phyloP scores from a whole-genome alignment of 2,888 invertebrate species.

The Tiliacea citrago region DNA sequence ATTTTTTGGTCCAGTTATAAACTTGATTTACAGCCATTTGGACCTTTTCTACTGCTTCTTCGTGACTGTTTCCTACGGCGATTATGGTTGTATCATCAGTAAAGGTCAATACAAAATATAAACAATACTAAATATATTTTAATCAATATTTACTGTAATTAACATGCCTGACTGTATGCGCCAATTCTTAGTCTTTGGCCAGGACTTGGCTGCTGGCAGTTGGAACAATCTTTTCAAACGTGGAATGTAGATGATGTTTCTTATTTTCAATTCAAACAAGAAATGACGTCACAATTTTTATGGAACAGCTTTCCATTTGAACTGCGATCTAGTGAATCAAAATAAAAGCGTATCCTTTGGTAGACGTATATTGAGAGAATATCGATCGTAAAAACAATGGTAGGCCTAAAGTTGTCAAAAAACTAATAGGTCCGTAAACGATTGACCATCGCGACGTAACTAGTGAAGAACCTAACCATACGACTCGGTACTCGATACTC shows the following conservation, averaged over 20 bases:
- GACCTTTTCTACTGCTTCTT: too few species aligned
- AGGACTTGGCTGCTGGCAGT: neutral
- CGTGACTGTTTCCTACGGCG: too few species aligned
- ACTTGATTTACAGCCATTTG: too few species aligned
- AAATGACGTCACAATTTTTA: slow-evolving; percentile 2
- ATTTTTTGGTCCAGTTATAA: too few species aligned
- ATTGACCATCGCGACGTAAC: too few species aligned
- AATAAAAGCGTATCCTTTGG: neutral
- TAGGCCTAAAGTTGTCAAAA: too few species aligned
- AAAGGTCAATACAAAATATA: too few species aligned
- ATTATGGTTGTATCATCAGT: too few species aligned
- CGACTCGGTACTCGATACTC: too few species aligned
- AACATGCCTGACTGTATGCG: neutral
- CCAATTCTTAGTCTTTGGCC: slow-evolving; percentile 33
- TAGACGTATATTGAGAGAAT: neutral
- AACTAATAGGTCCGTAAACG: too few species aligned
- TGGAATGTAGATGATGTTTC: slow-evolving; percentile 33
- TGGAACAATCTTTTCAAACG: slow-evolving; percentile 39
- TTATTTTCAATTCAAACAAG: slow-evolving; percentile 23
- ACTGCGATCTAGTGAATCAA: neutral
- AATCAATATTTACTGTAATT: neutral
- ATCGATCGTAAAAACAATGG: neutral
- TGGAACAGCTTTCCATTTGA: neutral
- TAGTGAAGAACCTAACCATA: too few species aligned
- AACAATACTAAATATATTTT: too few species aligned